Conservation (phyloP, 2,797 vertebrate species). For the Pogonophryne albipinna region DNA sequence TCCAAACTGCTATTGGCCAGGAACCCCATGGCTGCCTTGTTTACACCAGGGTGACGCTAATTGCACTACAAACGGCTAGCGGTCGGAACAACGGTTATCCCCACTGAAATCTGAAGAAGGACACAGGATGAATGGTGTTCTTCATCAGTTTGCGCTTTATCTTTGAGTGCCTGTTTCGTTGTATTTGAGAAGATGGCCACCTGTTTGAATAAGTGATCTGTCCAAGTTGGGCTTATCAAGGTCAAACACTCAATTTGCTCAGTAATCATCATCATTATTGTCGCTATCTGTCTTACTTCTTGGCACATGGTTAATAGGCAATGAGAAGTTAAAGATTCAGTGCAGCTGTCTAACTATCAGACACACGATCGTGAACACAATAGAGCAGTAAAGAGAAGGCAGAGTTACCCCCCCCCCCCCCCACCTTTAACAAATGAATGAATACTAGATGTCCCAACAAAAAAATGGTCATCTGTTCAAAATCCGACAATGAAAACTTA, state of each 20-base stretch:
- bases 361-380: constrained; percentile 69
- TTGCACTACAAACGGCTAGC: too few relatives aligned
- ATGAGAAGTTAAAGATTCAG: constrained; percentile 54
- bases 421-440: constrained; percentile 39
- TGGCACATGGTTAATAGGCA: constrained; percentile 63
- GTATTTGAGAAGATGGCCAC: constrained; percentile 8
- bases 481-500: constrained; percentile 43
- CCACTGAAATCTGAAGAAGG: too few relatives aligned
- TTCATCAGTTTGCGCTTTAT: neutral
- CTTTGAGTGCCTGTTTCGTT: neutral
- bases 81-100: too few relatives aligned
- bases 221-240: constrained; percentile 33
- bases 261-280: constrained; percentile 54
- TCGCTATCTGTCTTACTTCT: constrained; percentile 44
- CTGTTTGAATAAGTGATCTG: constrained; percentile 7
- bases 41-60: neutral
- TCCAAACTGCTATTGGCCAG: too few relatives aligned
- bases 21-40: neutral
- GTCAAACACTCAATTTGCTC: constrained; percentile 48
- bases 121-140: too few relatives aligned
- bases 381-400: constrained; percentile 45
- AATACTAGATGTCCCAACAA: constrained; percentile 36
- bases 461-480: constrained; percentile 39
- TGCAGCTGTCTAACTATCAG: constrained; percentile 68
- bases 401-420: constrained; percentile 29